A percentile compares a stretch with the other conserved stretches of the same genome.
phyloP scores from a whole-genome alignment of 2,888 invertebrate species.

The Cantharis flavilabris region DNA sequence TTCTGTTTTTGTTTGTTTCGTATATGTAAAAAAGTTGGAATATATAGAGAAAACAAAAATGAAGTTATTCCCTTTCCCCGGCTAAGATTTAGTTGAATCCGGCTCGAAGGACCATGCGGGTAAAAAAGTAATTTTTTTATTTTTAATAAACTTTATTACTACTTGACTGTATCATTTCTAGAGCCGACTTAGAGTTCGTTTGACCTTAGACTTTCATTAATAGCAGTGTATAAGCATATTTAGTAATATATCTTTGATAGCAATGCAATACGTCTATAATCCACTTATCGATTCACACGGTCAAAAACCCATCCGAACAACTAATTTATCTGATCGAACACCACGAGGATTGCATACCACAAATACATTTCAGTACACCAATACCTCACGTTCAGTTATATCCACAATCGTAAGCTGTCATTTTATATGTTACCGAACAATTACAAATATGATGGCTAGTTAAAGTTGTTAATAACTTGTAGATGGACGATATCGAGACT shows the following conservation, averaged over 20 bases:
- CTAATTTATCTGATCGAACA: conserved; percentile 54
- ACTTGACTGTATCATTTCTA: background rate
- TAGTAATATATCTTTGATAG: conserved; percentile 22
- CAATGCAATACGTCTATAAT: conserved; percentile 47
- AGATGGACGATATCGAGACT: conserved; percentile 43
- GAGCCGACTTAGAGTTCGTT: background rate
- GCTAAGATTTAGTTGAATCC: background rate
- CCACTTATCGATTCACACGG: conserved; percentile 56
- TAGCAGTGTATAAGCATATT: conserved; percentile 31
- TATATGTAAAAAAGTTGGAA: background rate
- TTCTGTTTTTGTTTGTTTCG: conserved; percentile 9
- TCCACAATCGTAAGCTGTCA: conserved; percentile 47
- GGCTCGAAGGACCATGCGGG: background rate
- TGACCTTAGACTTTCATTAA: conserved; percentile 13
- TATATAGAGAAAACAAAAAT: background rate
- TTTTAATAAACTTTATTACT: background rate
- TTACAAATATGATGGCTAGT: conserved; percentile 54
- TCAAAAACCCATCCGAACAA: conserved; percentile 53
- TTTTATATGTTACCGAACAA: conserved; percentile 54
- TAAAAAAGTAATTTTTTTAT: too few species aligned
- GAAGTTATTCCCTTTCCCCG: background rate
- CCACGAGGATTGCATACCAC: conserved; percentile 46
- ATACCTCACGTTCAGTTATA: conserved; percentile 8
- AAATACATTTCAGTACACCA: conserved; percentile 46
- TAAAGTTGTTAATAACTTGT: conserved; percentile 52